Evolutionary conservation across 2,888 invertebrate species (phyloP), one percentile per base, ranked within the genome.

Genomic region (Steinernema hermaphroditum): DNA sequence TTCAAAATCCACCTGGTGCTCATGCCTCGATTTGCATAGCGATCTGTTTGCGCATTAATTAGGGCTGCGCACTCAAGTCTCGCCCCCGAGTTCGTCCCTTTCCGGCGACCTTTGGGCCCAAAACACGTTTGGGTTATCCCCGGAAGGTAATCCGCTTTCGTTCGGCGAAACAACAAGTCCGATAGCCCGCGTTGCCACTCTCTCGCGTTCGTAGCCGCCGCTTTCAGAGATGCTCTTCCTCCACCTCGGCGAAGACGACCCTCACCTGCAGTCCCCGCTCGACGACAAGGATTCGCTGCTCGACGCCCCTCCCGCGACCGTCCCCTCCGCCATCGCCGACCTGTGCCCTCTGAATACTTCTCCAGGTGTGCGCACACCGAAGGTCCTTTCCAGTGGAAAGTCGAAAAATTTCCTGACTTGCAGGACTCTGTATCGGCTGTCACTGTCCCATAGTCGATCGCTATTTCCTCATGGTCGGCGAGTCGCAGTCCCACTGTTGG

Each of bases 381-480:
- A 62, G 70, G 32, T 41, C 32, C 24, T 14, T 29, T 37, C 41
- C 49, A 12, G 19, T 34, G 22, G 62, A 24, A 49, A 43, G 29
- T 1, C 46, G 24, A 9, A 37, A 70, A 46, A 22, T 70, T 27
- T 14, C 27, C 9, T 9, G n/a, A 1, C 24, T 49, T 46, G n/a
- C 44, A 69, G 49, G 43, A 19, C 1, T 69, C 37, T 69, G 69
- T n/a, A 43, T 46, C 12, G 57, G 50, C 16, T 76, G 76, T 54
- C 50, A 50, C n/a, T 24, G 29, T 16, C 50, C n/a, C 22, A 77
- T 77, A 14, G 14, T 32, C 24, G 76, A 82, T n/a, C 71, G 79
- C 24, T 69, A 68, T 14, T 82, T 82, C 68, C 43, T 80, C 9
- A 69, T 78, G 54, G 69, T 80, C 32, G 82, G 74, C 19, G 76